Conservation (phyloP, 2,888 invertebrate species). For the Neoascia interrupta region DNA sequence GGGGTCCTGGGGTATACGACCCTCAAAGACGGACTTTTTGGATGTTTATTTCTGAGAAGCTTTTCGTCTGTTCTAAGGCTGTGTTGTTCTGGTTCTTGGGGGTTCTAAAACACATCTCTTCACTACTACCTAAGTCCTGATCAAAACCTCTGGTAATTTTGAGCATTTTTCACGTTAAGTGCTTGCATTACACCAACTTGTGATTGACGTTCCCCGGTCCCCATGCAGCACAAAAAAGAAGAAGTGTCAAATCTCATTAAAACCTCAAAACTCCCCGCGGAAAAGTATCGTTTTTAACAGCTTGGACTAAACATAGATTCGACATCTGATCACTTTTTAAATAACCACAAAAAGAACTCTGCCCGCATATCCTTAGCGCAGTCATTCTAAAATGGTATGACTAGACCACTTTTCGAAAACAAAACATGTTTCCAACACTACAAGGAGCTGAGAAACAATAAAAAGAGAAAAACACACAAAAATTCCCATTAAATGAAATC, state of each 20-base stretch:
- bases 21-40: too few relatives aligned
- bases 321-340: constrained; percentile 1
- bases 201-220: too few relatives aligned
- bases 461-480: constrained; percentile 23
- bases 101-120: too few relatives aligned
- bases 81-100: too few relatives aligned
- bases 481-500: constrained; percentile 57
- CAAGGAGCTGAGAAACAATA: constrained; percentile 16
- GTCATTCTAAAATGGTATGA: constrained; percentile 5
- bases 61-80: too few relatives aligned
- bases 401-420: not conserved
- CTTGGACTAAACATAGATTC: constrained; percentile 43
- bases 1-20: too few relatives aligned
- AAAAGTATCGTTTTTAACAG: not conserved
- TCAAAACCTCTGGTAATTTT: too few relatives aligned
- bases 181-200: too few relatives aligned
- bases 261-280: not conserved
- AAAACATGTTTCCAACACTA: constrained; percentile 8
- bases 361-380: constrained; percentile 17
- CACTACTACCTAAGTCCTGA: too few relatives aligned
- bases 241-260: constrained; percentile 9
- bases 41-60: too few relatives aligned
- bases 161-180: too few relatives aligned
- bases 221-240: not conserved
- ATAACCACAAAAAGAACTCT: constrained; percentile 6